Base-by-base conservation (phyloP, 2,888 invertebrate species). In the Pantelozetes paolii region DNA sequence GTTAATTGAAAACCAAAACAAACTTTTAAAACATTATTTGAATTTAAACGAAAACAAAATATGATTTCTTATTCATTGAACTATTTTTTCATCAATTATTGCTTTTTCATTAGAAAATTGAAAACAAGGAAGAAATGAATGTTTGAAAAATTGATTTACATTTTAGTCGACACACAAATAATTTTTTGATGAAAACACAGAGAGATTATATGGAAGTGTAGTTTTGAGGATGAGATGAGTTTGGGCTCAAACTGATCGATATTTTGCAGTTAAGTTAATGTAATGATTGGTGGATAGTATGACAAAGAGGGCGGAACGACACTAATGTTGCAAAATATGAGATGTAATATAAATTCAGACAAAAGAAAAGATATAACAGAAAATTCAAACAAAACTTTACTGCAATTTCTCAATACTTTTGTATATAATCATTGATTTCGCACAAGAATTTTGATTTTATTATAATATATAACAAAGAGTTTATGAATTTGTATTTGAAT, bases 241-340 rank as follows among this genome's bases (percentile, higher is more conserved):
- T 23, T 2, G 30, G 32, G 62, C 62, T 62, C 1, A 26, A 62
- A 62, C 32, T 32, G 64, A 64, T 64, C 64, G 64, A 64, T 64
- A 64, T 64, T 32, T 30, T 64, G 23, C 64, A 15, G 36, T 64
- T 64, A 64, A 36, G 36, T 64, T 64, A 64, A 64, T 64, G 64
- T 64, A 64, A 64, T 64, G 64, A 64, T 64, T 64, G 64, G 64
- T 32, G 13, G 64, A 64, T 36, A 32, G n/a, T 36, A 30, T 64
- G 64, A 64, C 64, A 64, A 64, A 64, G 32, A 32, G 30, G 64
- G 64, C 64, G 64, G 32, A 40, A 36, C 40, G 1, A 30, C 20
- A 23, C 40, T 20, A 32, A 13, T 62, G 64, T 64, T 64, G 20
- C 40, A 36, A 64, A 36, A 64, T 36, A 26, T 54, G 54, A 13